These are phyloP conservation scores for Acanthornis magna DNA, from an alignment of 2,797 vertebrate species.

Conservation along the genomic window DNA sequence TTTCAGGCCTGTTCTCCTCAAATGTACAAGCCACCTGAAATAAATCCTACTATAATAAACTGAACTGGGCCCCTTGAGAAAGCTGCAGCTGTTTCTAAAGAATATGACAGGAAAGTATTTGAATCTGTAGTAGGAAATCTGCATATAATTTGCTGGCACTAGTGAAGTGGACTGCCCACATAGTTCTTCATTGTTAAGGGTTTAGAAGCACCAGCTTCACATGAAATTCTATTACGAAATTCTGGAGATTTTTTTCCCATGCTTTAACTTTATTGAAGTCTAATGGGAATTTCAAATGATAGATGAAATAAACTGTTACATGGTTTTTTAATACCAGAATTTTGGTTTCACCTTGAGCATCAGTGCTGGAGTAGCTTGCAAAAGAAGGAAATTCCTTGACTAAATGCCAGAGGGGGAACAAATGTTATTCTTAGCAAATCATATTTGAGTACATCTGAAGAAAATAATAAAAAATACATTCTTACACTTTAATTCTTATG, in stretches of 20 bases:
- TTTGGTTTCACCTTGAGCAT: background rate
- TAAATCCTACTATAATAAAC: background rate
- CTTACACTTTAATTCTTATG: background rate
- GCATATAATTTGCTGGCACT: background rate
- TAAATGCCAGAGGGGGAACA: background rate
- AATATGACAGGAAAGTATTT: background rate
- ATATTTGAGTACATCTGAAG: background rate
- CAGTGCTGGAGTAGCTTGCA: background rate
- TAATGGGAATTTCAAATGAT: background rate
- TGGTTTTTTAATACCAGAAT: background rate
- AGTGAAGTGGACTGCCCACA: background rate
- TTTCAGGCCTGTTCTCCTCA: background rate
- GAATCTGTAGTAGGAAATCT: background rate
- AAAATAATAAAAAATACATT: background rate
- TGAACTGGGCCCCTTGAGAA: background rate
- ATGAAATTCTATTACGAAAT: background rate
- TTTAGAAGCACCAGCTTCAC: background rate
- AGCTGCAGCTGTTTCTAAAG: background rate
- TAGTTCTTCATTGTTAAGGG: background rate
- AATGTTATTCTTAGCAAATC: background rate
- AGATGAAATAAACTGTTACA: background rate
- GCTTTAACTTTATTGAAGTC: background rate
- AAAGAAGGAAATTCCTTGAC: background rate
- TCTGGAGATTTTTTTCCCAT: background rate
- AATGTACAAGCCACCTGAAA: background rate